A percentile compares a stretch with the other conserved stretches of the same genome.
Evolutionary conservation across 2,888 invertebrate genomes (phyloP).

Genomic region (Spilarctia lutea): DNA sequence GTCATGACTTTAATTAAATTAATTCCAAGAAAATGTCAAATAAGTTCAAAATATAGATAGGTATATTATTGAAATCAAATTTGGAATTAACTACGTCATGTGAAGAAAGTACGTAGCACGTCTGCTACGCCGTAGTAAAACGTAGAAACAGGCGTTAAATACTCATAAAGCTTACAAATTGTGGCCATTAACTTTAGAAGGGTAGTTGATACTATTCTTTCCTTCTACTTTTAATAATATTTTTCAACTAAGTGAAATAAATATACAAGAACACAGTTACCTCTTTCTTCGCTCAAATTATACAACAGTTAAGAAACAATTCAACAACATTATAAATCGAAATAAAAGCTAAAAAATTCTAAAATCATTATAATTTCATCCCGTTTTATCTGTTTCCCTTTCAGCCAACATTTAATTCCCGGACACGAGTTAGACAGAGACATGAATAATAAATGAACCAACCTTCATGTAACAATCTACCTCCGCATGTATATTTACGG

Average conservation of each 20-base stretch:
- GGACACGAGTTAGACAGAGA: slow-evolving; percentile 23
- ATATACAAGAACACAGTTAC: no score
- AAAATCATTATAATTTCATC: background rate
- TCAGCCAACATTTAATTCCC: slow-evolving; percentile 27
- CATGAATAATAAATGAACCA: slow-evolving; percentile 49
- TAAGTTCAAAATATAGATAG: no score
- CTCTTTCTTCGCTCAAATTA: background rate
- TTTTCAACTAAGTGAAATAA: no score
- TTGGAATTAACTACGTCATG: no score
- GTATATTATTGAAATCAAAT: no score
- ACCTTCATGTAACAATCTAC: slow-evolving; percentile 47
- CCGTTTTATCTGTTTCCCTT: slow-evolving; percentile 18
- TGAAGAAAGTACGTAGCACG: background rate
- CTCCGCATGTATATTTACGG: slow-evolving; percentile 29
- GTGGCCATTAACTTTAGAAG: no score
- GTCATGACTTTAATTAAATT: no score
- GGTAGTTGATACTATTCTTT: no score
- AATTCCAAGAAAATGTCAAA: no score
- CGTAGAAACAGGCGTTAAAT: background rate
- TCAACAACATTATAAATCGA: background rate
- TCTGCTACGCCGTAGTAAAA: slow-evolving; percentile 8
- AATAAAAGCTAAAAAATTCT: slow-evolving; percentile 1
- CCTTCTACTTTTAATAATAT: no score
- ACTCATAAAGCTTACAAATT: no score
- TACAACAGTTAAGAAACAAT: slow-evolving; percentile 3